phyloP scores from a whole-genome alignment of 2,797 vertebrate species.

The Eulemur rubriventer region DNA sequence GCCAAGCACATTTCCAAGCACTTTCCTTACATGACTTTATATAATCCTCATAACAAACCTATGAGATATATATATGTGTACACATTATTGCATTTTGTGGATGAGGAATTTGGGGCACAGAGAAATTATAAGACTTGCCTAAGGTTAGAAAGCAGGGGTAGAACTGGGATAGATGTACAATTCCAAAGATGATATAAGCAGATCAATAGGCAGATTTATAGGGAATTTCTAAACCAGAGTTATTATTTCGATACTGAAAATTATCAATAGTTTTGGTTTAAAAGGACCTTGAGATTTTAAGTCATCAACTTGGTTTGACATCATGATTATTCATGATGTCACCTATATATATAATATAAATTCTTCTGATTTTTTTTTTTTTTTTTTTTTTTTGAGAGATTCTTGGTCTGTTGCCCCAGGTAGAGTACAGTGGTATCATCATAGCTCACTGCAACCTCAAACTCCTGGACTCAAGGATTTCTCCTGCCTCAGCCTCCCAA shows the following conservation, averaged over 20 bases:
- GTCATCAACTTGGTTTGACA: background rate
- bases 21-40: background rate
- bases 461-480: too few species aligned
- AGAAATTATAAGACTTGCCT: background rate
- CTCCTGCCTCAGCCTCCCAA: too few species aligned
- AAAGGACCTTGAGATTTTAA: background rate
- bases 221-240: conserved; percentile 7
- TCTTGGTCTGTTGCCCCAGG: too few species aligned
- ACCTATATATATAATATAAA: background rate
- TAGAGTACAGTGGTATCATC: too few species aligned
- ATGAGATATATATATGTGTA: too few species aligned
- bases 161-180: background rate
- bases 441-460: too few species aligned
- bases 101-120: background rate
- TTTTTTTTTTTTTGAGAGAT: too few species aligned
- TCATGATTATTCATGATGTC: background rate
- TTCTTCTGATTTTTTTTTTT: background rate
- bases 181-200: background rate
- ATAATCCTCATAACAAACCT: background rate
- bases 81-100: background rate
- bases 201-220: background rate
- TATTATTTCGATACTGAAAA: background rate
- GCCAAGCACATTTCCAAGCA: background rate
- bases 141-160: background rate
- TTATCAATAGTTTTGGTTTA: background rate